Conservation (phyloP, 1,140 invertebrate genomes). For the Nylanderia fulva region DNA sequence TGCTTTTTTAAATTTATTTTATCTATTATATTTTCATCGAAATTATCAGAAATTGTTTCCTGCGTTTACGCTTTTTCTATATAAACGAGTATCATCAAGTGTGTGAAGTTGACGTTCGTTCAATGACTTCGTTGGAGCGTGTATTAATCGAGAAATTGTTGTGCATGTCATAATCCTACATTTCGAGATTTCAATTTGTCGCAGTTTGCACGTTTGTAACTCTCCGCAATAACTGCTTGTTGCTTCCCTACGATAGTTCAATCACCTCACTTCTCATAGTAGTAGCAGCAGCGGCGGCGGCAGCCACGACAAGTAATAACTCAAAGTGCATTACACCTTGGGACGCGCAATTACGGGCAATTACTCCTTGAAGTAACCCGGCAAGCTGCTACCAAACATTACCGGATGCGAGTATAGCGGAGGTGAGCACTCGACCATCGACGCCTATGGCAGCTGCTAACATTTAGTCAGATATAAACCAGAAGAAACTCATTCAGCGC, state of each 20-base stretch:
- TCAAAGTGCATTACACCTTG: conserved; percentile 51
- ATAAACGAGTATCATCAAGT: no score
- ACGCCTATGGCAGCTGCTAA: conserved; percentile 63
- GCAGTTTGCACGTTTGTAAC: conserved; percentile 15
- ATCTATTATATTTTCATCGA: neutral
- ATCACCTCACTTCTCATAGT: conserved; percentile 36
- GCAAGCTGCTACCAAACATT: conserved; percentile 67
- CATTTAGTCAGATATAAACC: conserved; percentile 75
- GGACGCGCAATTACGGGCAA: conserved; percentile 43
- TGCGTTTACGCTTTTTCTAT: neutral
- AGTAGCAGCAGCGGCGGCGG: neutral
- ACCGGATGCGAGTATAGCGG: conserved; percentile 64
- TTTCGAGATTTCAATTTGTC: conserved; percentile 25
- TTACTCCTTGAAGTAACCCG: conserved; percentile 66
- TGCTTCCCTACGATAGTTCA: conserved; percentile 32
- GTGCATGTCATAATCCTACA: neutral
- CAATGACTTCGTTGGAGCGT: neutral
- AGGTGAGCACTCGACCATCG: conserved; percentile 65
- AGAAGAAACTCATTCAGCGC: conserved; percentile 78
- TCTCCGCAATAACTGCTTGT: neutral
- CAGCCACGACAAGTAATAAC: conserved; percentile 47
- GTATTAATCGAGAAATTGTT: conserved; percentile 17
- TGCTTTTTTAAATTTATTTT: neutral
- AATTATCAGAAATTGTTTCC: neutral
- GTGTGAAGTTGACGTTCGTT: neutral